Evolutionary conservation across 2,113 vertebrate genomes (phyloP).

Genomic region (Smithornis capensis): DNA sequence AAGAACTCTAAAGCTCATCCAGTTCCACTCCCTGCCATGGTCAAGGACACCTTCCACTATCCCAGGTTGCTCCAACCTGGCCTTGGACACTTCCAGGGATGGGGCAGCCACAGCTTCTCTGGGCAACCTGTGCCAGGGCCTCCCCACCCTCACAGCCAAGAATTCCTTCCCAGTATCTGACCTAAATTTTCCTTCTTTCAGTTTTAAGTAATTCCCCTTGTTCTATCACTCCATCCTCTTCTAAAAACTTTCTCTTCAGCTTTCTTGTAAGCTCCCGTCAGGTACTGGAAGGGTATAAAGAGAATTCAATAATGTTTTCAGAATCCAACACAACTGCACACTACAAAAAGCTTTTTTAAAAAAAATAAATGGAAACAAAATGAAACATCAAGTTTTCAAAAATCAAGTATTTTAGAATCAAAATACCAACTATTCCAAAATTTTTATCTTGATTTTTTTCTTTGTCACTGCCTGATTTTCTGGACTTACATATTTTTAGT

Average conservation of each 20-base stretch:
- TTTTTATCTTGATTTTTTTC: not conserved
- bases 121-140: not conserved
- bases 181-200: not conserved
- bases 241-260: not conserved
- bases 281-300: not conserved
- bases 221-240: not conserved
- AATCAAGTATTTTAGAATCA: not conserved
- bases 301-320: not conserved
- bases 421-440: not conserved
- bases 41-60: not conserved
- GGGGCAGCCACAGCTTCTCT: not conserved
- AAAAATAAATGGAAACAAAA: not conserved
- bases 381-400: not conserved
- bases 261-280: not conserved
- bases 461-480: not conserved
- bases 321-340: not conserved
- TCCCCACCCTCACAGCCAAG: not conserved
- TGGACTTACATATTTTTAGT: not conserved
- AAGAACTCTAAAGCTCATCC: not conserved
- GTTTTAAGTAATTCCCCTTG: not conserved
- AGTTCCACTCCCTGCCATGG: not conserved
- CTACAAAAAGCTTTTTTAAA: not conserved
- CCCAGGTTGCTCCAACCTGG: not conserved
- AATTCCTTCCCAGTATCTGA: not conserved
- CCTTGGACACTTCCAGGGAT: not conserved